phyloP scores from a whole-genome alignment of 2,113 vertebrate species.

The Cochlearius cochlearius region DNA sequence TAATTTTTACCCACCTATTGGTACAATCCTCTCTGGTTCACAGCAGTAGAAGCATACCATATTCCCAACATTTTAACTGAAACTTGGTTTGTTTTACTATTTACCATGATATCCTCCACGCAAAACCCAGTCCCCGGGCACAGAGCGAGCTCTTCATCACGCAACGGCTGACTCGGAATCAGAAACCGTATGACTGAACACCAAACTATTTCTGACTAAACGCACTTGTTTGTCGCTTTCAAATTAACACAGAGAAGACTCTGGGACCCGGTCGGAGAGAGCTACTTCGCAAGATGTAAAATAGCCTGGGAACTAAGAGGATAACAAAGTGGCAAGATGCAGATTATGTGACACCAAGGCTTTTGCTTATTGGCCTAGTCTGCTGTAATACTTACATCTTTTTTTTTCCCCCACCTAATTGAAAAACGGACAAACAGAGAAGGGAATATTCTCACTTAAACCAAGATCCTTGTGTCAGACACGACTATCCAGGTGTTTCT shows the following conservation, averaged over 20 bases:
- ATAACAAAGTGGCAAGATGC: slow-evolving; percentile 75
- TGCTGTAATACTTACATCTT: background rate
- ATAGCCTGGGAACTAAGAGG: slow-evolving; percentile 82
- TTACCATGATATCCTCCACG: slow-evolving; percentile 30
- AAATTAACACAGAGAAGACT: background rate
- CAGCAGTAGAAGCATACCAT: slow-evolving; percentile 88
- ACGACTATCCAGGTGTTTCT: rapidly evolving
- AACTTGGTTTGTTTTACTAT: background rate
- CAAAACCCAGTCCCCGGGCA: background rate
- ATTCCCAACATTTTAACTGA: slow-evolving; percentile 77
- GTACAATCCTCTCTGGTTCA: slow-evolving; percentile 82
- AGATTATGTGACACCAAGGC: slow-evolving; percentile 76
- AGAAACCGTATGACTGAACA: background rate
- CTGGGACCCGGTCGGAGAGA: background rate
- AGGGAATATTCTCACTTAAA: background rate
- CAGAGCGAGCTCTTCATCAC: background rate
- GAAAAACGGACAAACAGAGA: background rate
- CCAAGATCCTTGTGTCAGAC: background rate
- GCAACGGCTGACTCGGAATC: background rate
- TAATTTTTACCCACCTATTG: slow-evolving; percentile 79
- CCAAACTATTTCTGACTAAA: background rate
- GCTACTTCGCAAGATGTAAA: slow-evolving; percentile 54
- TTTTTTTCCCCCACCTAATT: background rate
- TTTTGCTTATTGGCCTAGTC: background rate
- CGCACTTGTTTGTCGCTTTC: background rate